These are phyloP conservation scores for Ctenopoma multispine DNA, from an alignment of 2,797 vertebrate species.

Conservation along the genomic window DNA sequence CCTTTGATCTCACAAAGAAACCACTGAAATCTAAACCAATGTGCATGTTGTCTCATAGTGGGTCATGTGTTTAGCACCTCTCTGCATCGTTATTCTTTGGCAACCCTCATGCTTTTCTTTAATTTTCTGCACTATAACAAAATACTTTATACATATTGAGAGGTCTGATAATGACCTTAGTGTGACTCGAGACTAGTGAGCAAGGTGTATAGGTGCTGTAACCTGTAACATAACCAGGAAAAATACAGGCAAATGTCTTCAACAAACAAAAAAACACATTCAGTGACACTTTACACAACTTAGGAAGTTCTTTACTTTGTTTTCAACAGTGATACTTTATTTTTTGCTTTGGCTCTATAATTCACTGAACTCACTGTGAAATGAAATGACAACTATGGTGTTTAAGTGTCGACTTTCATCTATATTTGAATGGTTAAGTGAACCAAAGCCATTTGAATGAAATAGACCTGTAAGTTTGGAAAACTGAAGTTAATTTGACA, in stretches of 20 bases:
- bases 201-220: neutral
- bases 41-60: too few relatives aligned
- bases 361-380: neutral
- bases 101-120: too few relatives aligned
- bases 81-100: too few relatives aligned
- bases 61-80: too few relatives aligned
- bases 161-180: too few relatives aligned
- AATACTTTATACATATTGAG: too few relatives aligned
- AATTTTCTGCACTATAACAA: too few relatives aligned
- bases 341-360: neutral
- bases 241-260: too few relatives aligned
- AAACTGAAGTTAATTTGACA: too few relatives aligned
- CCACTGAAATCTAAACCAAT: too few relatives aligned
- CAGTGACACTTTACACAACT: neutral
- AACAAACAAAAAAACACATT: neutral
- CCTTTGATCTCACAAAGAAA: too few relatives aligned
- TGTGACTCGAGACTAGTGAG: neutral
- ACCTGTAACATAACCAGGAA: too few relatives aligned
- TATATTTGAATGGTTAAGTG: neutral
- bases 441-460: neutral
- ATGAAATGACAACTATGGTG: neutral
- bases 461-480: neutral
- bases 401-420: neutral
- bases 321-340: neutral
- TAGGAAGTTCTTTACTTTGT: neutral